These are phyloP conservation scores for Parauchenoglanis punctatus DNA, from an alignment of 2,797 vertebrate genomes.

Conservation along the genomic window DNA sequence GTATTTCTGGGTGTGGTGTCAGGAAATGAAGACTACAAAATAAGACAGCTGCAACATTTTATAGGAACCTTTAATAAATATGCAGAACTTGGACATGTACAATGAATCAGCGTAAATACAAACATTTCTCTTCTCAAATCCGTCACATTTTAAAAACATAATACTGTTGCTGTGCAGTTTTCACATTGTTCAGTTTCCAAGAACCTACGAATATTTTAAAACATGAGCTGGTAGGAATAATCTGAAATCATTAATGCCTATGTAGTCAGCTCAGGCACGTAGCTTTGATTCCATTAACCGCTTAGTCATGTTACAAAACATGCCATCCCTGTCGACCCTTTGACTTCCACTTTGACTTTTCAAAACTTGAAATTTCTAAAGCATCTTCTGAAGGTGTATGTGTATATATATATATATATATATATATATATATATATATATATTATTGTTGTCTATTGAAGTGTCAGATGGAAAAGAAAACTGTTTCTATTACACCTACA, in stretches of 20 bases:
- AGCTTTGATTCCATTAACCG: slow-evolving; percentile 46
- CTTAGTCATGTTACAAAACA: slow-evolving; percentile 66
- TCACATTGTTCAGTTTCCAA: slow-evolving; percentile 63
- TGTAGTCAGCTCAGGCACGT: slow-evolving; percentile 68
- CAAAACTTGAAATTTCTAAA: not conserved
- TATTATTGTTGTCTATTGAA: slow-evolving; percentile 26
- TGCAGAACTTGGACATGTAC: slow-evolving; percentile 44
- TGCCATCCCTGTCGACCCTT: slow-evolving; percentile 45
- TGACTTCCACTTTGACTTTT: slow-evolving; percentile 50
- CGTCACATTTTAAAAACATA: slow-evolving; percentile 4
- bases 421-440: too few relatives aligned
- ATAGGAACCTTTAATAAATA: slow-evolving; percentile 60
- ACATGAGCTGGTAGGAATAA: slow-evolving; percentile 70
- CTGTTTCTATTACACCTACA: slow-evolving; percentile 56
- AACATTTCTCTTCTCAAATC: slow-evolving; percentile 23
- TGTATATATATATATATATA: not conserved
- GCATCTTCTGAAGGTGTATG: slow-evolving; percentile 24
- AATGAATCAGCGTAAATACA: slow-evolving; percentile 24
- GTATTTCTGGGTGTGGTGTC: not conserved
- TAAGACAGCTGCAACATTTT: slow-evolving; percentile 28
- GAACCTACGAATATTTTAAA: slow-evolving; percentile 62
- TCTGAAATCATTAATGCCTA: not conserved
- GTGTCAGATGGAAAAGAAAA: slow-evolving; percentile 25
- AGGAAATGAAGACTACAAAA: not conserved
- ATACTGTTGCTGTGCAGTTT: slow-evolving; percentile 28